Evolutionary conservation across 2,888 invertebrate species (phyloP), one percentile per base, ranked within the genome.

Genomic region (Hypomecis punctinalis): DNA sequence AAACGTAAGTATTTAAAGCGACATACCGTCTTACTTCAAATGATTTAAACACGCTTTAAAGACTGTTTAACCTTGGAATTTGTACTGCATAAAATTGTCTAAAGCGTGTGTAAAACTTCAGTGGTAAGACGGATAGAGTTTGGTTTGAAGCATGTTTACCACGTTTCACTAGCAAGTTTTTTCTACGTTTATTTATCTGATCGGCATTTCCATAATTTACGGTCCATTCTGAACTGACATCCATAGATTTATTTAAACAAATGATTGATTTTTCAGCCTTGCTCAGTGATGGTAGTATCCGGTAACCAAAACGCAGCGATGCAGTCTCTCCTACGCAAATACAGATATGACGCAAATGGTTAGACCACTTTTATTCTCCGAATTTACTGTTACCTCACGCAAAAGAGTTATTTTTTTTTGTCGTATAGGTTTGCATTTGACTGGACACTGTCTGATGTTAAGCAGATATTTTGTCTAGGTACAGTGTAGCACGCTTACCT

Each of bases 271-370:
- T 80, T 81, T 64, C 86, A 91, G 92, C 86, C 86, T 11, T 92
- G 92, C 73, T 82, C 90, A 6, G 79, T 92, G 54, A 81, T 92
- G 54, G 84, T 91, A 37, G 73, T 91, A 51, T 91, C 92, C 36
- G 90, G 86, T 66, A 75, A 82, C 54, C 90, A 89, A 75, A 87
- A 83, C 62, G 83, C 90, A 10, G 82, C 69, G 54, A 84, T 86
- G 82, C 90, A 90, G 73, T 86, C 91, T 9, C 75, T 92, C 36
- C 69, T 92, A 66, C 85, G 92, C 67, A 91, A 85, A 76, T 92
- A 93, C 65, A 83, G 88, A 84, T 93, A 91, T 68, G 84, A 92
- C 68, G 80, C 86, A 64, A 86, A 88, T 48, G 92, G 92, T 85
- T 56, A 78, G 80, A 71, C 46, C 37, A 73, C 64, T 75, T 68